A percentile compares a stretch with the other conserved stretches of the same genome.
phyloP scores from a whole-genome alignment of 2,113 vertebrate genomes.

The Synchiropus splendidus region DNA sequence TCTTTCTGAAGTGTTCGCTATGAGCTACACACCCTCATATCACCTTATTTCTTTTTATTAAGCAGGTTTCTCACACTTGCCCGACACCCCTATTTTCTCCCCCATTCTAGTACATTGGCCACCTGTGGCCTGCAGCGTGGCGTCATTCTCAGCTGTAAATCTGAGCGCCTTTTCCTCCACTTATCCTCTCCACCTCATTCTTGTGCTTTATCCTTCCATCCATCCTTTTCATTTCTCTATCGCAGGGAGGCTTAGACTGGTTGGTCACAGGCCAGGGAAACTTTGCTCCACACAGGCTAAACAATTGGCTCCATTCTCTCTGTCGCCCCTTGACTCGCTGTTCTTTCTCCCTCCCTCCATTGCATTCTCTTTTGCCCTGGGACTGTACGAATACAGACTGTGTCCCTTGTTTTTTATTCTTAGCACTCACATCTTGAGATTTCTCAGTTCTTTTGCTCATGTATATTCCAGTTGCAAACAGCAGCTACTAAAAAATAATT shows the following conservation, averaged over 20 bases:
- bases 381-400: conserved; percentile 13
- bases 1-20: no score
- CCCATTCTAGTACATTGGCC: conserved; percentile 22
- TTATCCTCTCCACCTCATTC: conserved; percentile 12
- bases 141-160: conserved; percentile 16
- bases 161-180: conserved; percentile 2
- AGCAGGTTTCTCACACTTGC: not conserved
- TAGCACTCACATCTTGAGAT: no score
- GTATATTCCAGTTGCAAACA: no score
- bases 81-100: not conserved
- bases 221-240: conserved; percentile 32
- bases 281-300: conserved; percentile 33
- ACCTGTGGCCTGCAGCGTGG: conserved; percentile 32
- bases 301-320: conserved; percentile 50
- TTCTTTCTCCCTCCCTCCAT: conserved; percentile 27
- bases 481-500: no score
- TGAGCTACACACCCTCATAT: no score
- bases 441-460: no score
- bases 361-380: conserved; percentile 19
- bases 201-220: conserved; percentile 20
- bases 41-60: no score
- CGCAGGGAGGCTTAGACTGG: conserved; percentile 34
- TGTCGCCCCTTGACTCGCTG: conserved; percentile 25
- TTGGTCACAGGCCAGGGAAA: conserved; percentile 50
- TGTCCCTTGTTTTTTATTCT: no score